phyloP scores from a whole-genome alignment of 2,888 invertebrate genomes.

The Erebia epiphron region DNA sequence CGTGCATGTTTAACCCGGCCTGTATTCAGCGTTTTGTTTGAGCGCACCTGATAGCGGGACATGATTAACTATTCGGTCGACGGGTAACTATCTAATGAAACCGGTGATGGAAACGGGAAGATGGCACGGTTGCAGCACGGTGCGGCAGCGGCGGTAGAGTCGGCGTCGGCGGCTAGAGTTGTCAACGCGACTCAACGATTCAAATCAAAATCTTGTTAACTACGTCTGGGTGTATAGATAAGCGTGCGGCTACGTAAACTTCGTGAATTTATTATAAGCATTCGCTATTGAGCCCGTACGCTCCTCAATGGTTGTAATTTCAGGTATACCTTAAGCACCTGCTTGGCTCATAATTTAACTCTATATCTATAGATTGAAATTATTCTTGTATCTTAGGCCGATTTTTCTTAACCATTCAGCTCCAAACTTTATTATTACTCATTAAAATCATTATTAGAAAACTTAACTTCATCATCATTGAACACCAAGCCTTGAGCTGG shows the following conservation, averaged over 20 bases:
- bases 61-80: conserved; percentile 66
- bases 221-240: conserved; percentile 51
- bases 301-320: conserved; percentile 24
- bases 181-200: conserved; percentile 43
- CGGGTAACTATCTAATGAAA: conserved; percentile 68
- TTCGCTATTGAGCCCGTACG: conserved; percentile 45
- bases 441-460: no score
- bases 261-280: conserved; percentile 49
- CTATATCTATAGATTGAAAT: conserved; percentile 15
- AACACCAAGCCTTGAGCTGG: no score
- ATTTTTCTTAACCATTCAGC: not conserved
- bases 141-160: conserved; percentile 39
- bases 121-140: conserved; percentile 45
- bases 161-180: conserved; percentile 44
- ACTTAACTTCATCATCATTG: no score
- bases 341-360: not conserved
- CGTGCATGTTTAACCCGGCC: conserved; percentile 81
- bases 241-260: conserved; percentile 48
- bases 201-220: conserved; percentile 60
- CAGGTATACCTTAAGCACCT: conserved; percentile 36
- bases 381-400: not conserved
- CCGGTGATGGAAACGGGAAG: conserved; percentile 60
- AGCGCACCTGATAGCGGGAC: conserved; percentile 73
- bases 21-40: conserved; percentile 79
- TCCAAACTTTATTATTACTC: not conserved